A percentile compares a stretch with the other conserved stretches of the same genome.
Evolutionary conservation across 1,140 invertebrate genomes (phyloP).

Genomic region (Drosophila fuyamai): DNA sequence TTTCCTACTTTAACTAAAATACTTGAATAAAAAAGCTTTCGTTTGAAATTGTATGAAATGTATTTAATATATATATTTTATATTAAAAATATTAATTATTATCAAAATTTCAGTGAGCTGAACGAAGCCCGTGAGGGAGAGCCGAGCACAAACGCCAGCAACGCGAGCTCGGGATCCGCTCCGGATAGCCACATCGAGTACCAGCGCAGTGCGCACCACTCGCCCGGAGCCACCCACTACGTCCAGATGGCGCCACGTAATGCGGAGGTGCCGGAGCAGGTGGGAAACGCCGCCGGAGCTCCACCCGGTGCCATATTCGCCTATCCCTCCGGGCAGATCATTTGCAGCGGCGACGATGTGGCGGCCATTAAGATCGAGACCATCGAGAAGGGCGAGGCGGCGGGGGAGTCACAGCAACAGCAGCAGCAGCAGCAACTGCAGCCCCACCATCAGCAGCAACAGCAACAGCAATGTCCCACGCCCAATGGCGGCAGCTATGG

Average conservation of each 20-base stretch:
- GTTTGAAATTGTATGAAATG: too few species aligned
- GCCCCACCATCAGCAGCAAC: conserved; percentile 59
- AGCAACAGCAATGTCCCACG: conserved; percentile 72
- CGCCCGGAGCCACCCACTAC: conserved; percentile 64
- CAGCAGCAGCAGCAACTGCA: conserved; percentile 65
- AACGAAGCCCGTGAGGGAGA: conserved; percentile 72
- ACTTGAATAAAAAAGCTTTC: too few species aligned
- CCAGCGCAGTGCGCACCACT: conserved; percentile 61
- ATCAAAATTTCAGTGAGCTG: conserved; percentile 50
- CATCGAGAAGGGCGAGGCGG: conserved; percentile 66
- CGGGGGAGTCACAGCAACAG: conserved; percentile 51
- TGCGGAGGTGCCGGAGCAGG: conserved; percentile 61
- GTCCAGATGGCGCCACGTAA: conserved; percentile 80
- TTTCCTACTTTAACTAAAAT: too few species aligned
- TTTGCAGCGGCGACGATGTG: conserved; percentile 64
- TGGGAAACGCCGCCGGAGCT: conserved; percentile 22
- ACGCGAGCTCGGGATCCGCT: conserved; percentile 58
- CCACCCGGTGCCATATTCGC: conserved; percentile 56
- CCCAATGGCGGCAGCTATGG: conserved; percentile 67
- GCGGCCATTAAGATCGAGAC: conserved; percentile 73
- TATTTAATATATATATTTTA: too few species aligned
- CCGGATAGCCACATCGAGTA: conserved; percentile 64
- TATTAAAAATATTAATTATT: too few species aligned
- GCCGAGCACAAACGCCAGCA: conserved; percentile 57
- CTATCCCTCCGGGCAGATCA: conserved; percentile 65